Evolutionary conservation across 2,888 invertebrate genomes (phyloP), one percentile per base, ranked within the genome.

Genomic region (Hirtodrosophila cameraria): DNA sequence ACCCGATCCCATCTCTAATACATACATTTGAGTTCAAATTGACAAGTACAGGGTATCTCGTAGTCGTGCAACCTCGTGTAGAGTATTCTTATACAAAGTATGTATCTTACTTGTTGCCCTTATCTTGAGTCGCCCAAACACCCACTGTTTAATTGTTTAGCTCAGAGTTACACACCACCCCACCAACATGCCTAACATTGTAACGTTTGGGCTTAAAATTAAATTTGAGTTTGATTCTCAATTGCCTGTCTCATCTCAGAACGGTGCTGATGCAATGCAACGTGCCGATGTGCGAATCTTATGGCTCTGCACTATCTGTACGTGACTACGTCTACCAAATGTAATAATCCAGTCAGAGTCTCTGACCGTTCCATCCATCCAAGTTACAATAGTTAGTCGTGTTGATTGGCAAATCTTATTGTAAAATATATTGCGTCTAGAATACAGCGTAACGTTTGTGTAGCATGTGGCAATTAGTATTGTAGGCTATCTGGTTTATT

Each of bases 341-440:
- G 36, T 48, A 66, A 53, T 60, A 46, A 55, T 67, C 55, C 27
- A 31, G 9, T n/a, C 20, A 11, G 2, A 35, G n/a, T 15, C 36
- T 15, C 25, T 31, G 30, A 46, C 36, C 54, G 64, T 42, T 42
- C n/a, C n/a, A n/a, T 55, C 39, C 39, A 58, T 55, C 49, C 79
- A 75, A 73, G 80, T 61, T 50, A 60, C 50, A 50, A 33, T 30
- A 68, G 72, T 61, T 64, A 52, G 20, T 48, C 28, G 25, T 28
- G 8, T 18, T 58, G 70, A 75, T 64, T 54, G 53, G 27, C 18
- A 43, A 65, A 60, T 63, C 52, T 58, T n/a, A 52, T 45, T 54
- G 42, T 42, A 46, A 31, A 53, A 31, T 43, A n/a, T n/a, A n/a
- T 43, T 45, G 18, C 7, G n/a, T 25, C 27, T 49, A 69, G 70